These are phyloP conservation scores for Molorchus minor DNA, from an alignment of 2,888 invertebrate genomes.

Conservation along the genomic window DNA sequence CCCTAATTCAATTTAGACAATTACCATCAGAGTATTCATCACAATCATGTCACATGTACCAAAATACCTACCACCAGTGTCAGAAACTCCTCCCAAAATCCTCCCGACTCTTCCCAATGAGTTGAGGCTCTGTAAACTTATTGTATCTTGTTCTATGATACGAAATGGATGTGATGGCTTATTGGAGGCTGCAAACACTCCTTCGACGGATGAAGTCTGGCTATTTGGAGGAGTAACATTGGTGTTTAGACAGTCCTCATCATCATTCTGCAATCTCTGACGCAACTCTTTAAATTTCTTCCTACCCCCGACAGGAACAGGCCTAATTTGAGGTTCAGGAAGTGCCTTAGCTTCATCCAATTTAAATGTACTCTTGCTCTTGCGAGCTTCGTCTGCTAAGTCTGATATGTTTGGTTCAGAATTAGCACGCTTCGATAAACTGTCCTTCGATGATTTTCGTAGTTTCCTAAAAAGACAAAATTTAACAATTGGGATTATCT, in stretches of 20 bases:
- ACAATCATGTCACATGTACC: too few relatives aligned
- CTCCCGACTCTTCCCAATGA: conserved; percentile 85
- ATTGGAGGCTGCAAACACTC: conserved; percentile 72
- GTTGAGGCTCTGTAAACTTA: conserved; percentile 89
- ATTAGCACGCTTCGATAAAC: conserved; percentile 52
- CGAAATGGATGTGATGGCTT: conserved; percentile 80
- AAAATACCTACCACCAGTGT: conserved; percentile 33
- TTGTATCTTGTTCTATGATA: conserved; percentile 87
- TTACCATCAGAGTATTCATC: too few relatives aligned
- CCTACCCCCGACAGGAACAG: conserved; percentile 65
- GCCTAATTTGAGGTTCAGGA: conserved; percentile 40
- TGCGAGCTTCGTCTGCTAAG: conserved; percentile 31
- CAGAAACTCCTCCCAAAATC: conserved; percentile 71
- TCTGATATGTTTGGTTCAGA: conserved; percentile 57
- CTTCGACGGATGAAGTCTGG: conserved; percentile 81
- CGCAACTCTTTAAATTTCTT: conserved; percentile 85
- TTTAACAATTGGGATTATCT: conserved; percentile 17
- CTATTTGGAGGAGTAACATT: conserved; percentile 74
- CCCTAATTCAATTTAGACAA: too few relatives aligned
- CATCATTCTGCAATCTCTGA: conserved; percentile 87
- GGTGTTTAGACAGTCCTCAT: conserved; percentile 70
- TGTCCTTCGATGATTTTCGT: conserved; percentile 55
- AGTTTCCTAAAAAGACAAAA: conserved; percentile 51
- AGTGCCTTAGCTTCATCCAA: conserved; percentile 25
- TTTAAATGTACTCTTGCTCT: conserved; percentile 11